Conservation (phyloP, 2,888 invertebrate species). For the Hemithea aestivaria region DNA sequence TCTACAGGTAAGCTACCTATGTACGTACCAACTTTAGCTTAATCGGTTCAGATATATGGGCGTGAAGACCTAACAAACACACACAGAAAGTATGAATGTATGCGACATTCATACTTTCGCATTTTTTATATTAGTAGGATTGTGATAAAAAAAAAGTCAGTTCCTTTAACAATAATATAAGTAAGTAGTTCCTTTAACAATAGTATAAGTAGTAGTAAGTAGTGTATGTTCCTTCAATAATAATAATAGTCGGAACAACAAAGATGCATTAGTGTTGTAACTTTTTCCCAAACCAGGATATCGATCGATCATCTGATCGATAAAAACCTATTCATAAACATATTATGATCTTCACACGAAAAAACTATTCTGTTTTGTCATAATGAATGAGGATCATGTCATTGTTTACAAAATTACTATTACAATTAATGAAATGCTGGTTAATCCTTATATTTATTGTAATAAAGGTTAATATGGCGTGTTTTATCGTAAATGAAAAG, state of each 20-base stretch:
- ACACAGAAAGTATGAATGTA: too few species aligned
- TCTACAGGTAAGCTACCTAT: too few species aligned
- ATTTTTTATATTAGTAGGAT: too few species aligned
- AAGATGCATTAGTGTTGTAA: constrained; percentile 31
- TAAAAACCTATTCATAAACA: constrained; percentile 32
- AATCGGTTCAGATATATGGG: too few species aligned
- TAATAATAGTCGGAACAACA: constrained; percentile 29
- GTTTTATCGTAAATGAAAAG: constrained; percentile 1
- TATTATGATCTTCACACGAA: constrained; percentile 35
- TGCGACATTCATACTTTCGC: too few species aligned
- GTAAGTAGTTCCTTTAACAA: too few species aligned
- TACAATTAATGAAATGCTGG: not conserved
- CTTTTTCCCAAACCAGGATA: constrained; percentile 44
- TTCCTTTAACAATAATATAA: too few species aligned
- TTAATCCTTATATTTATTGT: not conserved
- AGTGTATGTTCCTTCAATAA: too few species aligned
- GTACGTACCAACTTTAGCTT: too few species aligned
- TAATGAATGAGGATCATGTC: constrained; percentile 36
- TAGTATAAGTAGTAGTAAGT: too few species aligned
- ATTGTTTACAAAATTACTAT: constrained; percentile 14
- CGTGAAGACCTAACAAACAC: too few species aligned
- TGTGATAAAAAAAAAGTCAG: too few species aligned
- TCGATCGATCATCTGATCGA: constrained; percentile 35
- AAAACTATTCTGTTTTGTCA: constrained; percentile 33
- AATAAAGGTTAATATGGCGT: constrained; percentile 11